Percentiles rank a stretch among this genome's conserved stretches.
phyloP scores from a whole-genome alignment of 2,888 invertebrate genomes.

The Trachelus iudaicus region DNA sequence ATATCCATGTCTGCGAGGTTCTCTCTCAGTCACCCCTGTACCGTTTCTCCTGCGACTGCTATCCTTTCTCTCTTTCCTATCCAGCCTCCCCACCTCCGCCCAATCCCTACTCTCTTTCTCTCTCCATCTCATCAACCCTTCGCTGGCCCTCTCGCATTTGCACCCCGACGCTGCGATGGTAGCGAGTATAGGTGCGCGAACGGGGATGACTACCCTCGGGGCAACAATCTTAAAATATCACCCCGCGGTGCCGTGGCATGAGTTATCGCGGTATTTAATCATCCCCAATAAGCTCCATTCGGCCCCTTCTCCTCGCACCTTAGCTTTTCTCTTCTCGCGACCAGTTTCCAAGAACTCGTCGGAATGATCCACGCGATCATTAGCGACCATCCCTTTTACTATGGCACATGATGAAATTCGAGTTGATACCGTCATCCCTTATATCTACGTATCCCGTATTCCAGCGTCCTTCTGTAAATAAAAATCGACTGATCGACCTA shows the following conservation, averaged over 20 bases:
- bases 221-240: conserved; percentile 56
- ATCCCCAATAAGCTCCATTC: conserved; percentile 50
- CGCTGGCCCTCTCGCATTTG: conserved; percentile 22
- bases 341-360: not conserved
- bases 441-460: not conserved
- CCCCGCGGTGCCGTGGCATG: conserved; percentile 45
- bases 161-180: not conserved
- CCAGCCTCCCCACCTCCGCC: not conserved
- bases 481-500: not conserved
- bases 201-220: conserved; percentile 33
- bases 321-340: conserved; percentile 4
- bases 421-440: not conserved
- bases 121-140: not conserved
- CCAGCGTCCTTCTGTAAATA: not conserved
- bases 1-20: not conserved
- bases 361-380: not conserved
- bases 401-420: not conserved
- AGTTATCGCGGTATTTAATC: conserved; percentile 58
- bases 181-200: conserved; percentile 5
- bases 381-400: conserved; percentile 7
- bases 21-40: conserved; percentile 1
- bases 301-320: not conserved
- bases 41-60: conserved; percentile 7
- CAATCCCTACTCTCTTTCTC: conserved; percentile 1
- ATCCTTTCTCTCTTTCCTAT: conserved; percentile 7